Base-by-base conservation (phyloP, 2,888 invertebrate species). In the Pasiphila rectangulata region DNA sequence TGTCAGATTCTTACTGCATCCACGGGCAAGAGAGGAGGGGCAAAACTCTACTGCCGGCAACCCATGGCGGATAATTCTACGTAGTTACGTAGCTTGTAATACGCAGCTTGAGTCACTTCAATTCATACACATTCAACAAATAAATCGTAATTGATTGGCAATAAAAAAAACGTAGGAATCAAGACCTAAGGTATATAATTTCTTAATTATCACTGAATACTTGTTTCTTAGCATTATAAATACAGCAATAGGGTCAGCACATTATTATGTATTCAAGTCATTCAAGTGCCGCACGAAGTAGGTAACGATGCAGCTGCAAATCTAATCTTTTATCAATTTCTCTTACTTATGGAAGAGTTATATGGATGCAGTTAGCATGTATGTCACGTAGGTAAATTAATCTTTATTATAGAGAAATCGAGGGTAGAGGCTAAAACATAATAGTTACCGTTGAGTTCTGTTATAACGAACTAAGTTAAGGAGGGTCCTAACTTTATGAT, bases 371-470 rank as follows among this genome's bases (percentile, higher is more conserved):
- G 13, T 47, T 44, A 30, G 48, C 30, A 45, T 45, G 44, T 39
- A 16, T 44, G 49, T 41, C 49, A 44, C 40, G 36, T 24, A 23
- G 12, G 30, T 13, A 24, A 35, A 40, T 43, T 47, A 39, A 49
- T 44, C 35, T 49, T 44, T 44, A 44, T 34, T 35, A 43, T 27
- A 27, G 48, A 25, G 49, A 49, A 49, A 49, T 44, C 40, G 44
- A 39, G 32, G 35, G 24, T 36, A 36, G 24, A 20, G 24, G 13
- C 16, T 15, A 7, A 13, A 16, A 25, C 27, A 16, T 47, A 24
- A 41, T 37, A 30, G 9, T 20, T 10, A 39, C 30, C 12, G 35
- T 47, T 32, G 23, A 41, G 13, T n/a, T 9, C 25, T 32, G 25
- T 25, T 21, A 42, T 25, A 17, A 17, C 9, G 17, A 3, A 5